Evolutionary conservation across 2,797 vertebrate genomes (phyloP).

Genomic region (Vespertilio murinus): DNA sequence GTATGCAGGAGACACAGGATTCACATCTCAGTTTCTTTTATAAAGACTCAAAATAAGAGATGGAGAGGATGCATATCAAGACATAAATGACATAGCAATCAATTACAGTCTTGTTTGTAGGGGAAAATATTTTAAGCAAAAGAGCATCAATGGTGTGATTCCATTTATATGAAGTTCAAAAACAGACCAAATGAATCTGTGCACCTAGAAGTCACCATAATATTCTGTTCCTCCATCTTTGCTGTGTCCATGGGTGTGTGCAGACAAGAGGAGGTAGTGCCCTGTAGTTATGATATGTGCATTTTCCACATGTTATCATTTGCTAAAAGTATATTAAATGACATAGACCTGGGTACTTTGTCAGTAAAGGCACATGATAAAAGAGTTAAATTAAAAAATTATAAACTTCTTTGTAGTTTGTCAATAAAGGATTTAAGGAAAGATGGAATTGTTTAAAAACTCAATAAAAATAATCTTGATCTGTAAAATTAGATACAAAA

Average conservation of each 20-base stretch:
- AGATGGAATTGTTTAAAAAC: neutral
- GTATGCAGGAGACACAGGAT: neutral
- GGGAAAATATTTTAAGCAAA: slow-evolving; percentile 5
- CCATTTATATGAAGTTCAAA: slow-evolving; percentile 31
- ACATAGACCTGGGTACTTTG: neutral
- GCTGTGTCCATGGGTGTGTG: neutral
- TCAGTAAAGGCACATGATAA: neutral
- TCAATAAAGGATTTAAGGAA: neutral
- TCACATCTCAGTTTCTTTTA: neutral
- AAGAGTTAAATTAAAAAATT: neutral
- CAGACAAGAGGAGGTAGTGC: neutral
- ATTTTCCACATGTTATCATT: neutral
- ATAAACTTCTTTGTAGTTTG: neutral
- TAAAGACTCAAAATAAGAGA: neutral
- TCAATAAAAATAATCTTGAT: neutral
- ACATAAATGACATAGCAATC: neutral
- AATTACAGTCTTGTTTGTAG: neutral
- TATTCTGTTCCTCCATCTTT: neutral
- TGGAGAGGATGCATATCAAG: neutral
- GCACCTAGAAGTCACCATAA: neutral
- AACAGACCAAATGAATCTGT: neutral
- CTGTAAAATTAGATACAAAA: neutral
- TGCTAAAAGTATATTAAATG: neutral
- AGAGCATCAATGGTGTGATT: neutral
- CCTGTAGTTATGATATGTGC: neutral